A percentile compares a stretch with the other conserved stretches of the same genome.
These are phyloP conservation scores for Caradrina clavipalpis DNA, from an alignment of 2,888 invertebrate species.

Conservation along the genomic window DNA sequence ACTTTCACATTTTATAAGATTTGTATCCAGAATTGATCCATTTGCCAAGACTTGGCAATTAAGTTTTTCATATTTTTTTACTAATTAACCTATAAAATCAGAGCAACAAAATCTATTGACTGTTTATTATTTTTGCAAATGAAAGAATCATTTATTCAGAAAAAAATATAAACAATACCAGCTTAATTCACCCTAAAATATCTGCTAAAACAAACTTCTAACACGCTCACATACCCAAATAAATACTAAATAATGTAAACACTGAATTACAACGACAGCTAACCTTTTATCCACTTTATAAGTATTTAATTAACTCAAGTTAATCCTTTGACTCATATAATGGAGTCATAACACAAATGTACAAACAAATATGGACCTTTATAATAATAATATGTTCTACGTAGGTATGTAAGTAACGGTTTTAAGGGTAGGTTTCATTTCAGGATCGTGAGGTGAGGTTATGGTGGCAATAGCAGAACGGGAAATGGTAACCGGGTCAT, in stretches of 20 bases:
- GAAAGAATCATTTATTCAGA: too few species aligned
- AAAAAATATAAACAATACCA: neutral
- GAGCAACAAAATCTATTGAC: too few species aligned
- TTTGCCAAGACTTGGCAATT: too few species aligned
- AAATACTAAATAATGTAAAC: constrained; percentile 6
- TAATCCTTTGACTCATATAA: constrained; percentile 32
- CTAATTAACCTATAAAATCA: too few species aligned
- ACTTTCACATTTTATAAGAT: too few species aligned
- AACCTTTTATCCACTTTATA: constrained; percentile 29
- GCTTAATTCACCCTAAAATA: neutral
- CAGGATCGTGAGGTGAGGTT: constrained; percentile 48
- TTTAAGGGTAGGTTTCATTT: constrained; percentile 71
- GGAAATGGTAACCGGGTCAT: too few species aligned
- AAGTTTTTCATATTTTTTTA: too few species aligned
- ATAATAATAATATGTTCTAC: constrained; percentile 63
- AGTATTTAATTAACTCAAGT: constrained; percentile 36
- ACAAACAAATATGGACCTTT: constrained; percentile 66
- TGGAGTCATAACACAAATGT: constrained; percentile 51
- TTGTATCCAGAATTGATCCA: too few species aligned
- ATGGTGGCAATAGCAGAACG: constrained; percentile 33
- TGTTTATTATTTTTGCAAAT: too few species aligned
- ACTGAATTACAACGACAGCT: neutral
- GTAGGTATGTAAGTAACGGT: constrained; percentile 62
- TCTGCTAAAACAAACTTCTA: neutral
- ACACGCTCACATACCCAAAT: neutral